phyloP scores from a whole-genome alignment of 2,888 invertebrate species.

The Nymphalis urticae region DNA sequence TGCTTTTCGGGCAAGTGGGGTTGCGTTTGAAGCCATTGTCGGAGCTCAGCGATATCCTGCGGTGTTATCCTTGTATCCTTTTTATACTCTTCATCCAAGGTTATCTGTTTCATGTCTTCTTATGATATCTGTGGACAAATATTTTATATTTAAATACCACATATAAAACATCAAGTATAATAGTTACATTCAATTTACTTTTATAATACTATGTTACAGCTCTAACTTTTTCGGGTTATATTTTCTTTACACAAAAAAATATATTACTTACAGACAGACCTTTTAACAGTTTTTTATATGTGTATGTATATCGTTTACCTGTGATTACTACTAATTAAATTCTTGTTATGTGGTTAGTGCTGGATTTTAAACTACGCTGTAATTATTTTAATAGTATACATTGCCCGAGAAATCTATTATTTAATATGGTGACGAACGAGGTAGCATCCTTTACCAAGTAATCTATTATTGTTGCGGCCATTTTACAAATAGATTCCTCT shows the following conservation, averaged over 20 bases:
- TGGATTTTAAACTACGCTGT: background rate
- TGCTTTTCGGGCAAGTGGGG: conserved; percentile 83
- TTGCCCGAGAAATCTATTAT: background rate
- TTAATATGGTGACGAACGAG: background rate
- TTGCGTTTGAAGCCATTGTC: conserved; percentile 84
- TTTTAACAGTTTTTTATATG: too few relatives aligned
- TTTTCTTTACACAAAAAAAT: too few relatives aligned
- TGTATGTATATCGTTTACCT: too few relatives aligned
- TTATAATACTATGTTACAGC: too few relatives aligned
- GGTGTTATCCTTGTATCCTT: conserved; percentile 83
- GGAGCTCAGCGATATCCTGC: conserved; percentile 81
- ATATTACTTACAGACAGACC: too few relatives aligned
- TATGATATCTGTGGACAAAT: background rate
- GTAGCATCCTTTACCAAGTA: background rate
- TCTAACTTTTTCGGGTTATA: too few relatives aligned
- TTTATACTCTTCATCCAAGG: conserved; percentile 79
- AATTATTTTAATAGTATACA: background rate
- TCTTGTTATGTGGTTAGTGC: background rate
- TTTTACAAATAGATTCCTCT: background rate
- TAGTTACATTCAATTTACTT: too few relatives aligned
- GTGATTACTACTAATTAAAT: too few relatives aligned
- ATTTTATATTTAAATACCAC: background rate
- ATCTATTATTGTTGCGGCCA: too few relatives aligned
- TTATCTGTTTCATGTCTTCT: conserved; percentile 18
- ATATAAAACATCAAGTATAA: background rate